These are phyloP conservation scores for Anguilla japonica DNA, from an alignment of 2,113 vertebrate genomes.

Conservation along the genomic window DNA sequence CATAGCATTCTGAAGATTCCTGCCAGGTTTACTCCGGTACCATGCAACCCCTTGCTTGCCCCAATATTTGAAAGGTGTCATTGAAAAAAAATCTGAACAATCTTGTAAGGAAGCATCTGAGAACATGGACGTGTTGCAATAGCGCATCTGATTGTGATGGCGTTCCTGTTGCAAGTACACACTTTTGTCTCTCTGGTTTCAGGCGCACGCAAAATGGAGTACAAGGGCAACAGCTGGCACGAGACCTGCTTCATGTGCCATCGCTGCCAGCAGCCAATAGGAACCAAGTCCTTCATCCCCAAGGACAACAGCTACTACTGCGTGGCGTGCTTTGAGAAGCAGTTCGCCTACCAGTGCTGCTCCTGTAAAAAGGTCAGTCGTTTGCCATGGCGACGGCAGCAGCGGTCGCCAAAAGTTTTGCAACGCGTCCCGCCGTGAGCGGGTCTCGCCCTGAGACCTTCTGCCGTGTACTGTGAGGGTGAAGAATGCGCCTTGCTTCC, in stretches of 20 bases:
- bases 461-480: neutral
- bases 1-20: no score
- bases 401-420: conserved; percentile 21
- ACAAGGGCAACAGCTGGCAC: conserved; percentile 97
- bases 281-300: conserved; percentile 97
- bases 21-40: no score
- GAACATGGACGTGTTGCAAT: no score
- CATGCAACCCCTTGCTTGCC: no score
- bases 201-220: conserved; percentile 98
- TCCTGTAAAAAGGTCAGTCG: conserved; percentile 89
- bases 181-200: conserved; percentile 48
- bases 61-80: no score
- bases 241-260: conserved; percentile 96
- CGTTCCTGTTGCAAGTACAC: neutral
- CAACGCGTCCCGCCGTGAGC: no score
- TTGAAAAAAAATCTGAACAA: no score
- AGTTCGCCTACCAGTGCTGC: conserved; percentile 89
- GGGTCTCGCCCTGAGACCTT: neutral
- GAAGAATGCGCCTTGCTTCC: neutral
- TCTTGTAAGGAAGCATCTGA: no score
- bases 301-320: conserved; percentile 91
- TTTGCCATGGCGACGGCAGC: neutral
- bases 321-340: conserved; percentile 93
- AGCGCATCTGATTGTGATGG: no score
- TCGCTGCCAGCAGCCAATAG: conserved; percentile 93